Base-by-base conservation (phyloP, 37 sponge, comb jelly and placozoan species). In the Beroe forskalii region DNA sequence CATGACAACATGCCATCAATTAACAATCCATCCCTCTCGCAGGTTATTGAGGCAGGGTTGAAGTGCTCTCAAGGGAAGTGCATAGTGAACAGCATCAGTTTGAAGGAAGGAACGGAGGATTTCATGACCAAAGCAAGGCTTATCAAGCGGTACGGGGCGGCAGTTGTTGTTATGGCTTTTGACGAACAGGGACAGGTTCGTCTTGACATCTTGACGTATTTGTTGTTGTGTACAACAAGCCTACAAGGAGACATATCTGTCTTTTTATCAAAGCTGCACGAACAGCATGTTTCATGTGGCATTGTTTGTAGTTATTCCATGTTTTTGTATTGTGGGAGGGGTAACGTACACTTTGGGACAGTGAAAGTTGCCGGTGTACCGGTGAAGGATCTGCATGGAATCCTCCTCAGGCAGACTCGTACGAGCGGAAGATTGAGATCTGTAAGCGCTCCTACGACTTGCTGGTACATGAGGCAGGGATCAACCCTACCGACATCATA, bases 111-210 rank as follows among this genome's bases (percentile, higher is more conserved):
- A 22, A 97, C 95, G 41, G 93, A 93, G 44, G 99, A 96, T 62
- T 98, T 98, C 76, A 62, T 98, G 3, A 67, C 92, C 25, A 96
- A 96, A 91, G 97, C 99, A 0, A 90, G 37, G 28, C 30, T 90
- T 1, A 76, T 98, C 35, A 93, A 94, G 61, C 83, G 93, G 24
- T 96, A 92, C 90, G 99, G 99, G 67, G 99, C 96, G 32, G 99
- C 99, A 40, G 95, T 95, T 23, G 96, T 98, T 0, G 93, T 98
- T 24, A 98, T 98, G 99, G 99, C 99, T 0, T 96, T 98, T 90
- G 99, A 98, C 89, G 97, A 98, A 90, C 80, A 64, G 6, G 97
- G 97, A 42, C 99, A 98, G 92, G 97, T n/a, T n/a, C n/a, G n/a
- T n/a, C n/a, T n/a, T n/a, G n/a, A n/a, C n/a, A n/a, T n/a, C n/a